Base-by-base conservation (phyloP, 2,888 invertebrate genomes). In the Callinectes sapidus region DNA sequence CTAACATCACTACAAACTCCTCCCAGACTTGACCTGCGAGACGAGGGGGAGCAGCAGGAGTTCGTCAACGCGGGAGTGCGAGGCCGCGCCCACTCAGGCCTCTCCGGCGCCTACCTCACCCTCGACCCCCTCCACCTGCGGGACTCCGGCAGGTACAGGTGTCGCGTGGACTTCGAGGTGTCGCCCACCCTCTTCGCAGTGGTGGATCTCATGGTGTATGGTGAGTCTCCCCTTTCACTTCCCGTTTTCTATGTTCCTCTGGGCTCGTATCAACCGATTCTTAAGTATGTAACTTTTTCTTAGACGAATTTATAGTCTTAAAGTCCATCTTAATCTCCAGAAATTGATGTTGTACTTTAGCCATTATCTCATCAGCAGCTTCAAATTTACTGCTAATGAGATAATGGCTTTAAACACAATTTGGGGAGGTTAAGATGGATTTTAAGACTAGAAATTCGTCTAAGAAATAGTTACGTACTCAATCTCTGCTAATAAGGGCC, bases 111-210 rank as follows among this genome's bases (percentile, higher is more conserved):
- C 6, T 89, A 90, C 89, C 48, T 93, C 89, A 88, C 88, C 28
- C 90, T 93, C 3, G 81, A 66, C 61, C 87, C 91, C 2, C 89
- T 93, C 13, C n/a, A 66, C 28, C 42, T 61, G 28, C 71, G 81
- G 0, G 93, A 93, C 89, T 87, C 91, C 55, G 93, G 91, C 48
- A 85, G 87, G 86, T 93, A 91, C 85, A 81, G 86, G 28, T 91
- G 93, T n/a, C 91, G 89, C 32, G 93, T 93, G 1, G 89, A 89
- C 71, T 93, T 89, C 28, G 89, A 91, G 55, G 89, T 91, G 39
- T 91, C 93, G 32, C 93, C 93, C 1, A 93, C 93, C 8, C 91
- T 91, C 42, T 85, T 89, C 28, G 91, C 93, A 28, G 54, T 89
- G 23, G 91, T 93, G 14, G 89, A 91, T 54, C 91, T 93, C 32